A percentile compares a stretch with the other conserved stretches of the same genome.
These are phyloP conservation scores for Xyliphius kryptos DNA, from an alignment of 2,113 vertebrate species.

Conservation along the genomic window DNA sequence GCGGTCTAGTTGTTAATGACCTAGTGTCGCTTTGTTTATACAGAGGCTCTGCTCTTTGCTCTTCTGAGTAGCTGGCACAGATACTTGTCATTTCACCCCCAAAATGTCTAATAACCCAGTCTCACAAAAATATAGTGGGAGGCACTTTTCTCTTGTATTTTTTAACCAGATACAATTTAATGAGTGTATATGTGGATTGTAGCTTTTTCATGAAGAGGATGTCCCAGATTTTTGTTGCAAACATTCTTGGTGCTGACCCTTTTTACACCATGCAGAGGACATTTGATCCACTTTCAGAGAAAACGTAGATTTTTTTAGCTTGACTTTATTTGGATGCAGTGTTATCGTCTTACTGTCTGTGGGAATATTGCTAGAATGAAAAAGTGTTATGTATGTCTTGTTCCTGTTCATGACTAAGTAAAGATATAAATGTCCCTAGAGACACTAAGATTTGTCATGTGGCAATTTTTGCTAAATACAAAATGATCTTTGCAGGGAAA, in stretches of 20 bases:
- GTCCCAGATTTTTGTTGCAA: slow-evolving; percentile 58
- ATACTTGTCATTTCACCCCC: too few species aligned
- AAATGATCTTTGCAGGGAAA: not conserved
- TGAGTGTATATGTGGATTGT: slow-evolving; percentile 56
- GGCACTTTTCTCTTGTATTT: slow-evolving; percentile 18
- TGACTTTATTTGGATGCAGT: slow-evolving; percentile 60
- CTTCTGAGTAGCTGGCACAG: too few species aligned
- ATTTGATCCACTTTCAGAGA: slow-evolving; percentile 46
- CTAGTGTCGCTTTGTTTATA: not conserved
- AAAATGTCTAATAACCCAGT: too few species aligned
- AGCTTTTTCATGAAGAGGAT: slow-evolving; percentile 55
- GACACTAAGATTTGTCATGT: slow-evolving; percentile 8
- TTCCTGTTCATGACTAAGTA: slow-evolving; percentile 18
- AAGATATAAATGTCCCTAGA: slow-evolving; percentile 15
- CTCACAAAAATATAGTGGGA: too few species aligned
- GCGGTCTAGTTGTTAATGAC: slow-evolving; percentile 7
- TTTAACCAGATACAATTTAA: slow-evolving; percentile 61
- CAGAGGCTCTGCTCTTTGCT: not conserved
- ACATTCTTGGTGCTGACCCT: slow-evolving; percentile 47
- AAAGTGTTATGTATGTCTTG: slow-evolving; percentile 41
- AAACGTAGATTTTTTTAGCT: slow-evolving; percentile 45
- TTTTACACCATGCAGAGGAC: slow-evolving; percentile 54
- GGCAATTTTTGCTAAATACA: slow-evolving; percentile 2
- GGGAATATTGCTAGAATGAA: slow-evolving; percentile 51
- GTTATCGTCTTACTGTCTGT: slow-evolving; percentile 61